phyloP scores from a whole-genome alignment of 2,113 vertebrate genomes.

The Phocoena phocoena region DNA sequence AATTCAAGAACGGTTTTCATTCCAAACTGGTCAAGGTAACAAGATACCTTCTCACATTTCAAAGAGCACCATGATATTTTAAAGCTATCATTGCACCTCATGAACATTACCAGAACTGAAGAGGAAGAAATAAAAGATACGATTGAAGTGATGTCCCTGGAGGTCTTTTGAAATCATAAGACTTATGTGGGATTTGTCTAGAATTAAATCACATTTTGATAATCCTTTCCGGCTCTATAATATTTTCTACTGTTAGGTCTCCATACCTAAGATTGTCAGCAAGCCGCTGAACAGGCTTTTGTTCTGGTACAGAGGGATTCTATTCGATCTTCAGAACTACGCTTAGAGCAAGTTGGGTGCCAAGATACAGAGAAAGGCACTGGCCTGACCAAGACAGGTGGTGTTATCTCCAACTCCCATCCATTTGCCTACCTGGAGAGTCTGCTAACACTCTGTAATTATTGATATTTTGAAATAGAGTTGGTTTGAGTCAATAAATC shows the following conservation, averaged over 20 bases:
- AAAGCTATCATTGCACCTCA: background rate
- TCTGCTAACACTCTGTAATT: background rate
- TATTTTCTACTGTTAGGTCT: background rate
- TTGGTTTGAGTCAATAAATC: background rate
- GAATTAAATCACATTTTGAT: constrained; percentile 60
- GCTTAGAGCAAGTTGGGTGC: background rate
- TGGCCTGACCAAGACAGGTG: background rate
- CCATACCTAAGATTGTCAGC: background rate
- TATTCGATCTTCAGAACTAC: background rate
- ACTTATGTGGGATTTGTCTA: constrained; percentile 35
- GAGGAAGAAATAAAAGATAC: constrained; percentile 9
- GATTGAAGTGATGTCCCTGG: background rate
- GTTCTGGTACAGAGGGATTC: background rate
- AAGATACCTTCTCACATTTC: background rate
- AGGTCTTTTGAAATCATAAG: constrained; percentile 26
- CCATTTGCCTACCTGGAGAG: background rate
- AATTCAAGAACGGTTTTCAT: background rate
- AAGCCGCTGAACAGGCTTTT: constrained; percentile 19
- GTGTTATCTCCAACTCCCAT: background rate
- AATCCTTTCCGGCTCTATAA: constrained; percentile 37
- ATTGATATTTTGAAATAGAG: background rate
- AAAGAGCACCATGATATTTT: background rate
- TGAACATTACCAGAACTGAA: background rate
- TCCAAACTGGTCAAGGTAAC: background rate
- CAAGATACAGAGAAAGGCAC: background rate